Evolutionary conservation across 1,140 invertebrate genomes (phyloP), one percentile per base, ranked within the genome.

Genomic region (Drosophila saltans): DNA sequence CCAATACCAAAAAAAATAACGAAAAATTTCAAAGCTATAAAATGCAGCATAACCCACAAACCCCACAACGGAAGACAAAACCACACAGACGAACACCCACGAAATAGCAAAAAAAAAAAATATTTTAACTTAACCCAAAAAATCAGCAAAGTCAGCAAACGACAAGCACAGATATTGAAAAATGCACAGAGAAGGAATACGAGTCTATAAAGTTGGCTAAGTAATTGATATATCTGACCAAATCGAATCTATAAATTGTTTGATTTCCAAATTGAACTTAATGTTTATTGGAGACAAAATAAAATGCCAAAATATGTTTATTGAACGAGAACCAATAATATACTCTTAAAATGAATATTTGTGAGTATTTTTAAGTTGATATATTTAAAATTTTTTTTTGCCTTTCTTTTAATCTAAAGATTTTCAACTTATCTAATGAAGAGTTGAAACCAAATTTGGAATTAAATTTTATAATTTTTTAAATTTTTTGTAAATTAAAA

Each of bases 1-100:
- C 45, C 41, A 56, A 39, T 39, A 30, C 39, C 30, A 66, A 74
- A 69, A 66, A 56, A 73, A 81, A 55, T 55, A 8, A 52, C 3
- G 16, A 36, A 58, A 60, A 76, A 78, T 75, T 69, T 70, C 55
- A 68, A 36, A 75, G 66, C 69, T 33, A 85, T 86, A 79, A 81
- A 78, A 68, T 75, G 57, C 67, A 81, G 74, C 41, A 78, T 48
- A 65, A 36, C 33, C 33, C 33, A 57, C 3, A 57, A 72, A 30
- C 57, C 30, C 36, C 8, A 63, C 33, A 43, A 66, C 33, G 60
- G 26, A 56, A 62, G 40, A 43, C 52, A 33, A 45, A 61, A 63
- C 30, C 40, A 9, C n/a, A 30, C 30, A 61, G 33, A 36, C 65
- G 28, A 26, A 26, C 21, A 52, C 5, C 7, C 41, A 43, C 11